These are phyloP conservation scores for Cheirogaleus major DNA, from an alignment of 2,797 vertebrate species.

Conservation along the genomic window DNA sequence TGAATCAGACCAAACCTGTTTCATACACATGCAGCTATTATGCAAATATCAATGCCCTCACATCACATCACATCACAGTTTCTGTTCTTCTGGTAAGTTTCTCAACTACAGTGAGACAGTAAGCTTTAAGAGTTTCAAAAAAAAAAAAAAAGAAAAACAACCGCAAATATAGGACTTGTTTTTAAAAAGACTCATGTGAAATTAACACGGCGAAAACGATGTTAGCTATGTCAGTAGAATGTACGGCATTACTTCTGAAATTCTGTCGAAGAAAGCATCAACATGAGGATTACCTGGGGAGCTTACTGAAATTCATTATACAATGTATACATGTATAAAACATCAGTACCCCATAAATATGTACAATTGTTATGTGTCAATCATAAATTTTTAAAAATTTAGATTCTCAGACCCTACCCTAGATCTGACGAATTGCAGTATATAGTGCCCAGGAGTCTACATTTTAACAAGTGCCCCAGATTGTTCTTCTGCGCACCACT, in stretches of 20 bases:
- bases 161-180: slow-evolving; percentile 3
- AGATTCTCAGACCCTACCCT: not conserved
- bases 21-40: slow-evolving; percentile 2
- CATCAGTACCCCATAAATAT: not conserved
- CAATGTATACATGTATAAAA: not conserved
- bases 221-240: slow-evolving; percentile 17
- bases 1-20: slow-evolving; percentile 11
- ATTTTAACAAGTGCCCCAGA: slow-evolving; percentile 18
- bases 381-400: not conserved
- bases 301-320: slow-evolving; percentile 23
- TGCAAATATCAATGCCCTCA: not conserved
- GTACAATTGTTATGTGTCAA: not conserved
- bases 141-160: not conserved
- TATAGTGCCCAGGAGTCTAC: not conserved
- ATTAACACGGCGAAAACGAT: slow-evolving; percentile 18
- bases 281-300: slow-evolving; percentile 15
- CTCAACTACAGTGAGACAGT: not conserved
- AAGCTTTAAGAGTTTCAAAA: not conserved
- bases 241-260: not conserved
- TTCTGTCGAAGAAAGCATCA: not conserved
- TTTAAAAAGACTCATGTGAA: slow-evolving; percentile 8
- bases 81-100: slow-evolving; percentile 7
- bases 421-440: not conserved
- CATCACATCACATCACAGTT: not conserved
- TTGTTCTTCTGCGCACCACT: not conserved